Evolutionary conservation across 2,113 vertebrate species (phyloP).

Genomic region (Atrichornis clamosus): DNA sequence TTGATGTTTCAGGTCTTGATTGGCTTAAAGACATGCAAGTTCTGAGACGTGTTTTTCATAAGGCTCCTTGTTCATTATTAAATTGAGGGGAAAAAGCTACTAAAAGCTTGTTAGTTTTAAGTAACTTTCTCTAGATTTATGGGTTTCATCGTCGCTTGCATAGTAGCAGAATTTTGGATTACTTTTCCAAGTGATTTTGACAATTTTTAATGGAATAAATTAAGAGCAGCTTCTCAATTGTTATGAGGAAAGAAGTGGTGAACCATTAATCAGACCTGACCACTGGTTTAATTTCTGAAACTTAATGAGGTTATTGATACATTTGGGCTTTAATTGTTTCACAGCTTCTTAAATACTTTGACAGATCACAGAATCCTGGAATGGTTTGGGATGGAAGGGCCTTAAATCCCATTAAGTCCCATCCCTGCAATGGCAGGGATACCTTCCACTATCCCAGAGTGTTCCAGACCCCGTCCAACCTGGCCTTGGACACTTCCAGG

Average conservation of each 20-base stretch:
- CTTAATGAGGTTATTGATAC: neutral
- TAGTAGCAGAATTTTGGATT: neutral
- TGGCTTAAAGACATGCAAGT: neutral
- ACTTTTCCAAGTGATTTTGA: neutral
- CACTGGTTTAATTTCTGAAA: neutral
- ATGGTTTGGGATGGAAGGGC: neutral
- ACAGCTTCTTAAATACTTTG: neutral
- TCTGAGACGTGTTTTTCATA: neutral
- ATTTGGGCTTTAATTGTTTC: neutral
- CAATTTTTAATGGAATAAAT: neutral
- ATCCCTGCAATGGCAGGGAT: neutral
- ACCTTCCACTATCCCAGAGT: accelerated
- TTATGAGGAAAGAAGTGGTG: neutral
- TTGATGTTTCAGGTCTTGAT: neutral
- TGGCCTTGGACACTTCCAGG: neutral
- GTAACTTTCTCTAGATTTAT: neutral
- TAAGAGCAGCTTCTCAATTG: neutral
- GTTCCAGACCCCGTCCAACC: neutral
- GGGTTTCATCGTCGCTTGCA: neutral
- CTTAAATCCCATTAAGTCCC: neutral
- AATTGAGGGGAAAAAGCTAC: accelerated
- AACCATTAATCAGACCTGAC: neutral
- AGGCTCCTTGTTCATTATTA: neutral
- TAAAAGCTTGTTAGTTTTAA: neutral
- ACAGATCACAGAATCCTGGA: neutral